Conservation (phyloP, 1,140 invertebrate genomes). For the Mamestra configurata region DNA sequence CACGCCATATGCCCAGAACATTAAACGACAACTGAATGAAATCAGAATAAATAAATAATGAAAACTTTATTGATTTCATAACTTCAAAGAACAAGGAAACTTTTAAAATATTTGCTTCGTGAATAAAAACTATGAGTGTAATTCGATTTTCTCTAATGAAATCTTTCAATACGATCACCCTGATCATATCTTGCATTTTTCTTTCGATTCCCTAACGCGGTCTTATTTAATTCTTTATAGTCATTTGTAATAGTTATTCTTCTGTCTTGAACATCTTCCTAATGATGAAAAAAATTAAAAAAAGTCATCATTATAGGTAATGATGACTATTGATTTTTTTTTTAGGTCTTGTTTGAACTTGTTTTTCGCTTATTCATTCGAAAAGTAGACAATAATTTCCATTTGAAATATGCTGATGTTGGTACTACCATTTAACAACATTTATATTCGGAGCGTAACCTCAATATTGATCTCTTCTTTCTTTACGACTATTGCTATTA, state of each 20-base stretch:
- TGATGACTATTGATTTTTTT: no score
- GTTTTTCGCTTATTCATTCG: no score
- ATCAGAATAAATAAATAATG: no score
- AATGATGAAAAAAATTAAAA: no score
- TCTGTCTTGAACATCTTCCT: not conserved
- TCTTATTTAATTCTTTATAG: not conserved
- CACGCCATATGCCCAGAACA: not conserved
- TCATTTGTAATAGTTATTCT: not conserved
- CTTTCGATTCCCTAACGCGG: not conserved
- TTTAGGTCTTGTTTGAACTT: no score
- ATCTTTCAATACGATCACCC: conserved; percentile 14
- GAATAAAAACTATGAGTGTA: conserved; percentile 1
- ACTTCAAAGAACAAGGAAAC: not conserved
- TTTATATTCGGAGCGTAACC: conserved; percentile 23
- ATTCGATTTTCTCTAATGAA: conserved; percentile 20
- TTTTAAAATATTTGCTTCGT: conserved; percentile 1
- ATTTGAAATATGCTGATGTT: conserved; percentile 6
- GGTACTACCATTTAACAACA: not conserved
- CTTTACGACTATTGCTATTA: conserved; percentile 20
- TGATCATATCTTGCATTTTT: not conserved
- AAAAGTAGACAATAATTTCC: not conserved
- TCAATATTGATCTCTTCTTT: conserved; percentile 12
- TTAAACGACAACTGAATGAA: not conserved
- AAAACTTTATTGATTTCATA: no score
- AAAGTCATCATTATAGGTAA: no score